phyloP scores from a whole-genome alignment of 1,140 invertebrate species.

The Caenorhabditis inopinata region DNA sequence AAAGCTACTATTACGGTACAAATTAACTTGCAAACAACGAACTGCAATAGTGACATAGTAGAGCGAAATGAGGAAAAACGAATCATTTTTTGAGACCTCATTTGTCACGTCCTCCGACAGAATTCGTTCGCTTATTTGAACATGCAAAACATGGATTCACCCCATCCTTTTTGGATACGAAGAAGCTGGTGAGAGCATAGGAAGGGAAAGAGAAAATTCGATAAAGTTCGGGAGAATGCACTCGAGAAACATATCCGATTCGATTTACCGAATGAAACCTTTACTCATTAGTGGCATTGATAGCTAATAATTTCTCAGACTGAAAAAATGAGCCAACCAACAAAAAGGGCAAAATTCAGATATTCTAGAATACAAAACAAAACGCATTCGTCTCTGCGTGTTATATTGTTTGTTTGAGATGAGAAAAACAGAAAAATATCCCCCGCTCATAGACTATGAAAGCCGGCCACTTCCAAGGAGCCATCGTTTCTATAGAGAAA shows the following conservation, averaged over 20 bases:
- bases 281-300: background rate
- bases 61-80: background rate
- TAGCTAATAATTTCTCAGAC: background rate
- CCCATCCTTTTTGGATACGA: no score
- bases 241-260: background rate
- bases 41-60: no score
- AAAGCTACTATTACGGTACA: no score
- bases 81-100: no score
- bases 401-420: background rate
- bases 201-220: background rate
- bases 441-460: background rate
- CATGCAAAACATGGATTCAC: no score
- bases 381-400: no score
- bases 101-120: no score
- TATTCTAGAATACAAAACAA: no score
- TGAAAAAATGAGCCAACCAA: background rate
- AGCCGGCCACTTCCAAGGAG: background rate
- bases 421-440: background rate
- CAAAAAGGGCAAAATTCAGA: no score
- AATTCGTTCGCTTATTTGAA: no score
- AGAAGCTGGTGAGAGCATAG: background rate
- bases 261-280: background rate
- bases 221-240: conserved; percentile 11
- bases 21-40: no score
- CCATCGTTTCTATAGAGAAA: background rate